These are phyloP conservation scores for Enteromius viviparus DNA, from an alignment of 2,797 vertebrate species.

Conservation along the genomic window DNA sequence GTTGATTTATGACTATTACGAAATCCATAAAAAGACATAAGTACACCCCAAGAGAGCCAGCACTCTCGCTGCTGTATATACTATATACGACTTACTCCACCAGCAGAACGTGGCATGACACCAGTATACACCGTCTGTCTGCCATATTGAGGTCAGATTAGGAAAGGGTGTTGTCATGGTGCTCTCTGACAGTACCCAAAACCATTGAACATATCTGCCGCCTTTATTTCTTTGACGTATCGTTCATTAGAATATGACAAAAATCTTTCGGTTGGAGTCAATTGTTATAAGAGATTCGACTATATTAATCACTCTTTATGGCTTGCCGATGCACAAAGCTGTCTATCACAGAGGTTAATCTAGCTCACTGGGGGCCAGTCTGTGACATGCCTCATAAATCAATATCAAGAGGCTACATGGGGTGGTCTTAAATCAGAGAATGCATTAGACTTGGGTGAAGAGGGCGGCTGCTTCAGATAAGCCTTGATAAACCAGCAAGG, in stretches of 20 bases:
- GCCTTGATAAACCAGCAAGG: conserved; percentile 59
- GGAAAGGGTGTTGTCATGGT: conserved; percentile 39
- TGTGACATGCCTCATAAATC: conserved; percentile 72
- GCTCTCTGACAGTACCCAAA: conserved; percentile 8
- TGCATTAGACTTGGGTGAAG: conserved; percentile 68
- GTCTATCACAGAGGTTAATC: conserved; percentile 58
- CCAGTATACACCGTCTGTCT: conserved; percentile 45
- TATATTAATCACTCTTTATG: conserved; percentile 33
- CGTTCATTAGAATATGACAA: not conserved
- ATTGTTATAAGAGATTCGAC: not conserved
- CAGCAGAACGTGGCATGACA: conserved; percentile 11
- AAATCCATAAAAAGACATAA: conserved; percentile 38
- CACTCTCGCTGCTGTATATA: conserved; percentile 28
- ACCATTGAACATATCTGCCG: conserved; percentile 12
- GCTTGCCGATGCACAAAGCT: conserved; percentile 44
- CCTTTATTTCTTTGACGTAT: not conserved
- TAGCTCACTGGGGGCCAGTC: conserved; percentile 67
- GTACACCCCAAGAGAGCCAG: not conserved
- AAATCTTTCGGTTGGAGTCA: conserved; percentile 19
- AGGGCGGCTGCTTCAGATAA: conserved; percentile 69
- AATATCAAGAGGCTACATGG: conserved; percentile 62
- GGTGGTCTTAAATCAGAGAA: conserved; percentile 63
- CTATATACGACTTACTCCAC: conserved; percentile 16
- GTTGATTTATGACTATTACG: conserved; percentile 68
- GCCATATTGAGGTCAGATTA: conserved; percentile 51